Base-by-base conservation (phyloP, 2,797 vertebrate genomes). In the Silurus lanzhouensis region DNA sequence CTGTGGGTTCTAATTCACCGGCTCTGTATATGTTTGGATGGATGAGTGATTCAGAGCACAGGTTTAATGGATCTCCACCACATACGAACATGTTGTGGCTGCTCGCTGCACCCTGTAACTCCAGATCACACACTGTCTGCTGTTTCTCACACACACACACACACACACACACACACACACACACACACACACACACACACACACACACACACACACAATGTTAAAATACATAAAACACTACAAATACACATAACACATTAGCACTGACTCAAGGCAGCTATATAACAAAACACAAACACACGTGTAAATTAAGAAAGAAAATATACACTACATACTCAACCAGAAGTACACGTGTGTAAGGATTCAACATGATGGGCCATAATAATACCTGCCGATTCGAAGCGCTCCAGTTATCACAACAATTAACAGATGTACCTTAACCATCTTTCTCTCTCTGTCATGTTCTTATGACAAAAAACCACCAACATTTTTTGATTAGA, bases 31-130 rank as follows among this genome's bases (percentile, higher is more conserved):
- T 84, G 87, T 87, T 0, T 1, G 86, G 2, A 6, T 89, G 90
- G 6, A 92, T 91, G 6, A 95, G 93, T 85, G 97, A 96, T 89
- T 98, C 96, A 12, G 94, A 20, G 0, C 96, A 92, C 77, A 94
- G 94, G 0, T 93, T 93, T 52, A 97, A 91, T 0, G 89, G 92
- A 85, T 96, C 92, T 3, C 96, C 96, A 5, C 97, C 98, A 85
- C 93, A 90, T 72, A 99, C 93, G 75, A 95, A 98, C 95, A 97
- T 94, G 55, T 90, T 93, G 81, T 93, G 91, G 4, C 94, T 90
- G 0, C 95, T 94, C 2, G 96, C 96, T 0, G 95, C 94, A 0
- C 97, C 98, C 88, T 91, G 95, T 81, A 99, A 93, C 17, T 91
- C 92, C 87, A 97, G 90, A 88, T 91, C 90, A 25, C 94, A 97